Evolutionary conservation across 2,797 vertebrate species (phyloP).

Genomic region (Psittacula echo): DNA sequence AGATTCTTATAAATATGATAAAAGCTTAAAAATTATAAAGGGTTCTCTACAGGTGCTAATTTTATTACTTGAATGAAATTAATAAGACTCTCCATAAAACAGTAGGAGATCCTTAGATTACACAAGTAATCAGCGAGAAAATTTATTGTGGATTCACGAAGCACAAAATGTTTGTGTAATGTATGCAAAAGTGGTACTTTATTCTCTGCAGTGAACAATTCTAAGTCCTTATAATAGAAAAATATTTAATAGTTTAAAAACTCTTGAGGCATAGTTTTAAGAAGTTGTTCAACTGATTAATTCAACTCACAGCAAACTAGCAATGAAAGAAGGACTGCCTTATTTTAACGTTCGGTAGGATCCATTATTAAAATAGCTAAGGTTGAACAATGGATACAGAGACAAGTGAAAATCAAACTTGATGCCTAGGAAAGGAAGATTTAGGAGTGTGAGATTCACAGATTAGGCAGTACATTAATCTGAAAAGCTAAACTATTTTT

Average conservation of each 20-base stretch:
- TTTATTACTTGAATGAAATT: constrained; percentile 85
- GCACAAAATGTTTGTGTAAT: constrained; percentile 84
- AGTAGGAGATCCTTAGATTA: constrained; percentile 82
- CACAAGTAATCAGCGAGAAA: constrained; percentile 83
- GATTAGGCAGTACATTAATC: neutral
- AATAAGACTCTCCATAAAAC: constrained; percentile 84
- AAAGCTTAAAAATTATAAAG: constrained; percentile 79
- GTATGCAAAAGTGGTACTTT: constrained; percentile 85
- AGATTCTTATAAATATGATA: constrained; percentile 67
- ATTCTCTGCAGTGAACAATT: constrained; percentile 84
- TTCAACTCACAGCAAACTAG: constrained; percentile 68
- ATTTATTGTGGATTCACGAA: constrained; percentile 81
- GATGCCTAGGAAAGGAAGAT: neutral
- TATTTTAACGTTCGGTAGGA: constrained; percentile 12
- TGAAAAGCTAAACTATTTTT: neutral
- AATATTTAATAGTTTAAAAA: constrained; percentile 84
- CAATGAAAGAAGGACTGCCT: constrained; percentile 20
- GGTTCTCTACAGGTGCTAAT: constrained; percentile 84
- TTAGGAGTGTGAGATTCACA: neutral
- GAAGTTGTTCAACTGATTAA: constrained; percentile 80
- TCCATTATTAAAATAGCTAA: constrained; percentile 37
- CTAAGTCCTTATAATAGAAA: constrained; percentile 79
- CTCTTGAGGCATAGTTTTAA: constrained; percentile 78
- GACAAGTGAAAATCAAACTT: constrained; percentile 22
- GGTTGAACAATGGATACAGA: neutral